These are phyloP conservation scores for Lasioglossum morio DNA, from an alignment of 2,888 invertebrate species.

Conservation along the genomic window DNA sequence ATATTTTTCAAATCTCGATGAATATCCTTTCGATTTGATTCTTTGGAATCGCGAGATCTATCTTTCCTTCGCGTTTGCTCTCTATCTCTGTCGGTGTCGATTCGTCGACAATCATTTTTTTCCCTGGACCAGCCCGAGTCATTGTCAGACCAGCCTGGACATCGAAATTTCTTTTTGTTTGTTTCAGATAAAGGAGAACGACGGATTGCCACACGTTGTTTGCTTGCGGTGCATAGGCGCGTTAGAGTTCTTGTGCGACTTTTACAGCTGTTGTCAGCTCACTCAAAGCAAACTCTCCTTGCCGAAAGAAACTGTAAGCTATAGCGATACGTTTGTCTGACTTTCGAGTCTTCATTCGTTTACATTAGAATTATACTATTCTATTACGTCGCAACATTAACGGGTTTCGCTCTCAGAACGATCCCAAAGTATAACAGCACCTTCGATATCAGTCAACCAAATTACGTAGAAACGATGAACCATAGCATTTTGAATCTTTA, in stretches of 20 bases:
- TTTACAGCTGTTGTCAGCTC: constrained; percentile 74
- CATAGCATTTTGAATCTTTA: not conserved
- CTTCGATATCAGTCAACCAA: not conserved
- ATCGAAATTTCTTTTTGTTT: constrained; percentile 28
- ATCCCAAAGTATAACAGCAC: not conserved
- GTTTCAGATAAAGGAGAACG: constrained; percentile 76
- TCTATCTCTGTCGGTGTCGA: no score
- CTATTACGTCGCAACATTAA: not conserved
- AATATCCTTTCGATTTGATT: not conserved
- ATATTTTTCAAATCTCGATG: constrained; percentile 59
- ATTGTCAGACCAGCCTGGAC: constrained; percentile 2
- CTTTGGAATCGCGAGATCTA: constrained; percentile 40
- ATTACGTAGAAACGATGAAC: not conserved
- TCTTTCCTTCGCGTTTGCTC: no score
- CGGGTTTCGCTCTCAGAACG: not conserved
- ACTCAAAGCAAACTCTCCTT: constrained; percentile 65
- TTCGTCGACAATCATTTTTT: not conserved
- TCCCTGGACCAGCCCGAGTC: not conserved
- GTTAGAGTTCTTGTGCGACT: constrained; percentile 78
- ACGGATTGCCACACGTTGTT: constrained; percentile 74
- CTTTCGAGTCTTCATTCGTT: not conserved
- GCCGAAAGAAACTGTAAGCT: constrained; percentile 40
- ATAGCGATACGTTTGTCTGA: constrained; percentile 14
- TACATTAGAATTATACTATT: not conserved
- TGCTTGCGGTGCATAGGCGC: constrained; percentile 77